Base-by-base conservation (phyloP, 2,888 invertebrate genomes). In the Papilio gigon region DNA sequence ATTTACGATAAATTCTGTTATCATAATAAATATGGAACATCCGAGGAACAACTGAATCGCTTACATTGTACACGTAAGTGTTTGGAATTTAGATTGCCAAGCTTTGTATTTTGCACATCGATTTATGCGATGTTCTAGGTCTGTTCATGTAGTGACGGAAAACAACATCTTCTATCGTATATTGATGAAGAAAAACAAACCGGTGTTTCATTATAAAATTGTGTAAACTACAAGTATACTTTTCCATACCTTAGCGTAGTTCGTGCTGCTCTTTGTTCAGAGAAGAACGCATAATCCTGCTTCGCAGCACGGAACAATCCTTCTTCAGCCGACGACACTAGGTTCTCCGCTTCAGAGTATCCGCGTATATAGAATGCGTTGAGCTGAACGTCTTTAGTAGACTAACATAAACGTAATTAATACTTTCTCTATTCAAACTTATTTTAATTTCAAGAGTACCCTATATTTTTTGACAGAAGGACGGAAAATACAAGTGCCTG, bases 211-310 rank as follows among this genome's bases (percentile, higher is more conserved):
- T n/a, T n/a, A n/a, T n/a, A n/a, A 27, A 53, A n/a, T 25, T 14
- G 14, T 4, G 12, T 8, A 30, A 30, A n/a, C 17, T 8, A n/a
- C 8, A 4, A 9, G 47, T 2, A 25, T 14, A 1, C 8, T 9
- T n/a, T 30, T 8, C 17, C n/a, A 63, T 58, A 76, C 78, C 86
- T 83, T 12, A 90, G 83, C 0, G 93, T 92, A 20, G 92, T 88
- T 12, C 94, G 86, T 0, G 94, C 94, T 0, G 92, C 85, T 14
- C 94, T 90, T 56, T 93, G 93, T n/a, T 93, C 93, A 0, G 93
- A 93, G 75, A 94, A 94, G 77, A 94, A 94, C 9, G 94, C 94
- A 71, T 94, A 94, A 72, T 93, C 93, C 37, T 93, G 93, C 33
- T 84, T 83, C 0, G 91, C 91, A 0, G 93, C 94, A 33, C 93